Evolutionary conservation across 2,113 vertebrate genomes (phyloP).

Genomic region (Motacilla alba): DNA sequence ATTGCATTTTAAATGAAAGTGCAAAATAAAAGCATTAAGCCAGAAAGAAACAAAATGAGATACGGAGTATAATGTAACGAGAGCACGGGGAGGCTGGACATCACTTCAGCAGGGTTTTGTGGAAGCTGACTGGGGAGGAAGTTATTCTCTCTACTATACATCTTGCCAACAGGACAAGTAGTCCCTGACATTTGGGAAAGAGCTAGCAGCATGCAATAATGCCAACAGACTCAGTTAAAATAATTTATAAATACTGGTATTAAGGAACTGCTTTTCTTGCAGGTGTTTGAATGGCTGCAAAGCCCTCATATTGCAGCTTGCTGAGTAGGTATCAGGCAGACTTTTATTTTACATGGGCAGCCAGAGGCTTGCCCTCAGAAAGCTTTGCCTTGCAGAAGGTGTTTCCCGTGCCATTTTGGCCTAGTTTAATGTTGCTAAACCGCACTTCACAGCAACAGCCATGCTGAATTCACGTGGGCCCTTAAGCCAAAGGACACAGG

Average conservation of each 20-base stretch:
- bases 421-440: background rate
- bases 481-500: background rate
- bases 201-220: background rate
- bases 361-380: background rate
- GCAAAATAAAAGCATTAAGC: background rate
- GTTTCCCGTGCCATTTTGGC: background rate
- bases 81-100: background rate
- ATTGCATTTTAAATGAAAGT: background rate
- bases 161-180: background rate
- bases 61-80: rapidly evolving
- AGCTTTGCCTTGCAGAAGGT: background rate
- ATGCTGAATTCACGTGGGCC: background rate
- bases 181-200: background rate
- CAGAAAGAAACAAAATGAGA: background rate
- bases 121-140: background rate
- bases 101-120: background rate
- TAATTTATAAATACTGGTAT: background rate
- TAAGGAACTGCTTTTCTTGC: background rate
- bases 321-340: background rate
- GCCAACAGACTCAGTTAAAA: background rate
- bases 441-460: background rate
- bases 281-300: background rate
- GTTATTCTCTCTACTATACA: background rate
- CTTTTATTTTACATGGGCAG: background rate
- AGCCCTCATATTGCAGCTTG: background rate